Evolutionary conservation across 2,888 invertebrate species (phyloP), one percentile per base, ranked within the genome.

Genomic region (Parascotia fuliginaria): DNA sequence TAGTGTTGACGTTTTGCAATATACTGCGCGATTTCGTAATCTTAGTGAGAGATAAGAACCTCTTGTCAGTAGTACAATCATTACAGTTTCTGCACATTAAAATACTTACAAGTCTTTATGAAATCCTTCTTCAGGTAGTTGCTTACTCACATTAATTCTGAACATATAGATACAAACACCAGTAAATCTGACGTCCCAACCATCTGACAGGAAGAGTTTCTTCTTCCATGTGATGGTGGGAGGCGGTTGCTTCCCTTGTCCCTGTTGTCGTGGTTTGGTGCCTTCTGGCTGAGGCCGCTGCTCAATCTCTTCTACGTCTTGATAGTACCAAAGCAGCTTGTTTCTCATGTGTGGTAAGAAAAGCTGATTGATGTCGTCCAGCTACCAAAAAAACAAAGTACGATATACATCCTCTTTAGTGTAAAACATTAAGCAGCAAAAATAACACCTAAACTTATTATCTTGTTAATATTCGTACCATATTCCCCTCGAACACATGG

Each of bases 71-170:
- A n/a, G n/a, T n/a, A 7, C 24, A 24, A 24, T 24, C 1, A 7
- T 24, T 24, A 19, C 19, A 19, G 19, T 6, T 6, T 9, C 19
- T 3, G 34, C 4, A 9, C 3, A 9, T 22, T 12, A 9, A 16
- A 40, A 31, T 24, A 82, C 94, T 93, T 70, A 94, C 94, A 94
- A 81, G 81, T 94, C 97, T 89, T 97, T 97, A 81, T 97, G 97
- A 73, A 97, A 97, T n/a, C 97, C 97, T 88, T 98, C 97, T 81
- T 97, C 97, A 0, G 97, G 97, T 62, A 98, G 84, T 79, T 97
- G 97, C 74, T 97, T 97, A 58, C 95, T 94, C 31, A 95, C 96
- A 77, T 95, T 97, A 37, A 97, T 95, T 62, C 97, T 93, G 78
- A 97, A 96, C 93, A 97, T 97, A 74, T 96, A 97, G 63, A 97